Conservation (phyloP, 2,797 vertebrate genomes). For the Pelobates cultripes region DNA sequence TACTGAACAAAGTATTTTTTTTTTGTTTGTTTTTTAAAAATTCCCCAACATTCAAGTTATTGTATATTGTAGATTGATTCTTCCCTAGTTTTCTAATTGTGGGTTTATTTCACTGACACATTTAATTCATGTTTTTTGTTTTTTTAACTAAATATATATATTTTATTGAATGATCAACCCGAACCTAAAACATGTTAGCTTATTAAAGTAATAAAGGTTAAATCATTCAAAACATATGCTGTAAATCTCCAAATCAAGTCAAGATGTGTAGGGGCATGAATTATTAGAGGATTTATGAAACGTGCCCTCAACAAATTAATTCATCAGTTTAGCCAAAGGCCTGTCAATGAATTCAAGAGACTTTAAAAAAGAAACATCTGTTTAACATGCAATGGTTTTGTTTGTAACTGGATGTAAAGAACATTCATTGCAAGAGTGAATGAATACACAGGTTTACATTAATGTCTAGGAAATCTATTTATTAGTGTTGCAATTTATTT, state of each 20-base stretch:
- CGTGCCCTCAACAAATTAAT: constrained; percentile 75
- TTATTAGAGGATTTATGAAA: constrained; percentile 80
- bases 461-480: constrained; percentile 60
- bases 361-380: constrained; percentile 75
- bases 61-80: constrained; percentile 59
- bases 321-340: constrained; percentile 73
- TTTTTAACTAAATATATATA: constrained; percentile 58
- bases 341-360: constrained; percentile 75
- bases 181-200: constrained; percentile 73
- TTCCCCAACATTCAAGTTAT: constrained; percentile 51
- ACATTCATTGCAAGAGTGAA: constrained; percentile 65
- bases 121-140: constrained; percentile 65
- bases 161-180: constrained; percentile 71
- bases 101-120: constrained; percentile 67
- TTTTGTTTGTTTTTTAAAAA: no score
- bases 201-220: constrained; percentile 78
- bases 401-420: constrained; percentile 67
- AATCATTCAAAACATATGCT: constrained; percentile 76
- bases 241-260: constrained; percentile 74
- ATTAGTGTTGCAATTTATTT: constrained; percentile 60
- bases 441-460: constrained; percentile 60
- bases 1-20: constrained; percentile 16
- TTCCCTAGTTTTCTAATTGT: constrained; percentile 58
- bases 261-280: constrained; percentile 75
- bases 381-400: constrained; percentile 71